Conservation (phyloP, 2,113 vertebrate genomes). For the Colossoma macropomum region DNA sequence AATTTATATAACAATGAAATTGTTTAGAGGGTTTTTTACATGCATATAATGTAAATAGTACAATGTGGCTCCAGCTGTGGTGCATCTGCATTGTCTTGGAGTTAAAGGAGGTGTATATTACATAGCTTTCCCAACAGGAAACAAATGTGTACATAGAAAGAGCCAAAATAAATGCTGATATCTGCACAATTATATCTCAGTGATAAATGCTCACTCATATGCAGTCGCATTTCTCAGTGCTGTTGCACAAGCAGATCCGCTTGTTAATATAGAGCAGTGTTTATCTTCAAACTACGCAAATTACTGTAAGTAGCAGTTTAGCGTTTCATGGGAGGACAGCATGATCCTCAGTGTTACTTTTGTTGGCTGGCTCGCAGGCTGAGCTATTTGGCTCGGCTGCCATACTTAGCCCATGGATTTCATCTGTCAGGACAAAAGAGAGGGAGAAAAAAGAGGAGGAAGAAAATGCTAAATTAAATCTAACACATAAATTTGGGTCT, state of each 20-base stretch:
- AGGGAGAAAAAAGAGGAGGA: conserved; percentile 23
- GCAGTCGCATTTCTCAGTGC: conserved; percentile 2
- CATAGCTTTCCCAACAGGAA: background rate
- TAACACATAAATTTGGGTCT: conserved; percentile 57
- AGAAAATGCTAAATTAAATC: conserved; percentile 51
- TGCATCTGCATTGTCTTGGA: background rate
- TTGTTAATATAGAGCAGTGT: conserved; percentile 9
- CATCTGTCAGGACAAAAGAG: conserved; percentile 48
- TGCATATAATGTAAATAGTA: background rate
- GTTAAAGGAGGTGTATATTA: background rate
- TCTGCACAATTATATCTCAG: background rate
- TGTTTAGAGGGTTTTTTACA: background rate
- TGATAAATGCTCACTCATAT: conserved; percentile 12
- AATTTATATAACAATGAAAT: no score
- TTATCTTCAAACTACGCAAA: conserved; percentile 19
- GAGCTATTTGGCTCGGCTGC: conserved; percentile 32
- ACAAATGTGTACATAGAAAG: background rate
- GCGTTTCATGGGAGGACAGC: conserved; percentile 44
- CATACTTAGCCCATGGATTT: conserved; percentile 54
- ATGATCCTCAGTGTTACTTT: conserved; percentile 42
- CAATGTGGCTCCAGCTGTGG: background rate
- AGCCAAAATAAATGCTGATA: background rate
- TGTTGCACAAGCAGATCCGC: background rate
- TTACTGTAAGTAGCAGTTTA: conserved; percentile 44
- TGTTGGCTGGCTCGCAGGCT: conserved; percentile 18